Evolutionary conservation across 2,113 vertebrate genomes (phyloP).

Genomic region (Rhinoptilus africanus): DNA sequence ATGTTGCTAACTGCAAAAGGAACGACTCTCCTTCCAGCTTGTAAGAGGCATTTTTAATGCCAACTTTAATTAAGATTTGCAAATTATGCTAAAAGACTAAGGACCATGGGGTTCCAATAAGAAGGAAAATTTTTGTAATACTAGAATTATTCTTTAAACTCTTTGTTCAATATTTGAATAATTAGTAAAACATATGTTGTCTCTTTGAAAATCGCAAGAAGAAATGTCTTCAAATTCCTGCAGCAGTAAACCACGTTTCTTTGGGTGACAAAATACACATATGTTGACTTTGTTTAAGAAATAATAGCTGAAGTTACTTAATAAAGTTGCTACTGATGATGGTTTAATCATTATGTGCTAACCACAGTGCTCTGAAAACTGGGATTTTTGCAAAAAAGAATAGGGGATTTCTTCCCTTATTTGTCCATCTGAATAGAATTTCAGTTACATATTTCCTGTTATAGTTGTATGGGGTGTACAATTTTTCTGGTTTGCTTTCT

Average conservation of each 20-base stretch:
- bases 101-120: not conserved
- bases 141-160: not conserved
- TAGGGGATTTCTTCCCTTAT: not conserved
- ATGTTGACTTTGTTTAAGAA: not conserved
- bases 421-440: not conserved
- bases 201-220: not conserved
- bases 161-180: not conserved
- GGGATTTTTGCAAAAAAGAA: not conserved
- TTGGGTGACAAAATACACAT: not conserved
- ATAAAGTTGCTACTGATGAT: not conserved
- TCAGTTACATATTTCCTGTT: not conserved
- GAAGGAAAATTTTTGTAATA: not conserved
- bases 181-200: not conserved
- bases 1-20: not conserved
- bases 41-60: not conserved
- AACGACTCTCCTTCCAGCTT: not conserved
- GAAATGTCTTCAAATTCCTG: not conserved
- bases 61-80: not conserved
- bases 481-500: constrained; percentile 5
- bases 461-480: not conserved
- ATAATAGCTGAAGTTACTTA: not conserved
- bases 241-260: not conserved
- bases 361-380: not conserved
- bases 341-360: not conserved
- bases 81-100: not conserved